These are phyloP conservation scores for Fulmarus glacialis DNA, from an alignment of 2,113 vertebrate species.

Conservation along the genomic window DNA sequence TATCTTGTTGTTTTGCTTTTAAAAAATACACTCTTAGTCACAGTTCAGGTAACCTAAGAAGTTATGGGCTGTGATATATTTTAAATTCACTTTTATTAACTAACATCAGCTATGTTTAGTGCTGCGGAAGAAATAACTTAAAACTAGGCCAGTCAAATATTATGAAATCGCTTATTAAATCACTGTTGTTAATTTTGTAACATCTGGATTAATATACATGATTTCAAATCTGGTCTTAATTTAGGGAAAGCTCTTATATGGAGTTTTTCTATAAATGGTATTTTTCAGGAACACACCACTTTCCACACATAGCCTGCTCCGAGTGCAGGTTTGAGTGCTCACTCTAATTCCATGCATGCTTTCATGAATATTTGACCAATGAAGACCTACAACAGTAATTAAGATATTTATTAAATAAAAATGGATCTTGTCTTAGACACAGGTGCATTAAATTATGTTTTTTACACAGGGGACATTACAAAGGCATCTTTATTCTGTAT, in stretches of 20 bases:
- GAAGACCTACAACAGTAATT: neutral
- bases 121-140: slow-evolving; percentile 29
- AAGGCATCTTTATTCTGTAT: neutral
- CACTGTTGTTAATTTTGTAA: slow-evolving; percentile 9
- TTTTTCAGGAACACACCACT: neutral
- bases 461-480: neutral
- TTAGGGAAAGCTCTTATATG: neutral
- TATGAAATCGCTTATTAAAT: slow-evolving; percentile 64
- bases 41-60: neutral
- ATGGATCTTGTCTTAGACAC: neutral
- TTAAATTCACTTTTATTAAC: slow-evolving; percentile 45
- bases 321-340: neutral
- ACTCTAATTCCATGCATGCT: neutral
- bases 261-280: neutral
- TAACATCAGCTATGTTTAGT: slow-evolving; percentile 43
- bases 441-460: slow-evolving; percentile 5
- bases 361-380: neutral
- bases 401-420: slow-evolving; percentile 54
- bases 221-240: neutral
- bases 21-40: neutral
- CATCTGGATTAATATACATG: slow-evolving; percentile 11
- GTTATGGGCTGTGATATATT: neutral
- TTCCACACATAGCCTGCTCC: neutral
- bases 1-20: neutral
- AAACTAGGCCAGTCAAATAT: slow-evolving; percentile 49